Evolutionary conservation across 2,888 invertebrate genomes (phyloP), one percentile per base, ranked within the genome.

Genomic region (Leuctra nigra): DNA sequence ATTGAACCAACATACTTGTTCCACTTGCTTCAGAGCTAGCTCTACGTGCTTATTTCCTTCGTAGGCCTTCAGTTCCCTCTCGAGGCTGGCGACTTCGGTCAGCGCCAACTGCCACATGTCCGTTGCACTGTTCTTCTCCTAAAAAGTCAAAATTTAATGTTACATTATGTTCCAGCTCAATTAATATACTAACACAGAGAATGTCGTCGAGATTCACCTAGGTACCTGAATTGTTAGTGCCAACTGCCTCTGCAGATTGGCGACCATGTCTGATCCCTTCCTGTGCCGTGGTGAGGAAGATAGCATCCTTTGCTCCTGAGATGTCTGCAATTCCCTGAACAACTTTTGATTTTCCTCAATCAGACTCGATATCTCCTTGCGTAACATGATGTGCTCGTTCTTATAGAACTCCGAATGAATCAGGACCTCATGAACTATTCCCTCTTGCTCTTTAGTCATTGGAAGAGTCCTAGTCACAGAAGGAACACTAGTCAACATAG

Each of bases 71-170:
- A 59, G 29, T 14, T 41, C 46, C 14, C 50, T 53, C 24, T 57
- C 55, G 20, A 57, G n/a, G 33, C 44, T 47, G 20, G 39, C 53
- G 3, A 55, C 53, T 25, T 57, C 56, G 7, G 41, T 33, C 20
- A 59, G 24, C 14, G 59, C 48, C n/a, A 53, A 35, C 22, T 57
- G 57, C 59, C 59, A 59, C 57, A 59, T 57, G 35, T 59, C 53
- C 1, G 55, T 22, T 2, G 57, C 57, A 14, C 54, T 35, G 23
- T 59, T 52, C 13, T 55, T 57, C 53, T 59, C 59, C 59, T 59
- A 39, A 2, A 54, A 48, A 25, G 22, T 46, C n/a, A n/a, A n/a
- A 20, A 39, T 14, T 11, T 13, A 39, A 13, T 14, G 9, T 9
- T 9, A 22, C 23, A 53, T 7, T 41, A 54, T 44, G 11, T 22